Base-by-base conservation (phyloP, 2,888 invertebrate genomes). In the Oscheius myriophilus region DNA sequence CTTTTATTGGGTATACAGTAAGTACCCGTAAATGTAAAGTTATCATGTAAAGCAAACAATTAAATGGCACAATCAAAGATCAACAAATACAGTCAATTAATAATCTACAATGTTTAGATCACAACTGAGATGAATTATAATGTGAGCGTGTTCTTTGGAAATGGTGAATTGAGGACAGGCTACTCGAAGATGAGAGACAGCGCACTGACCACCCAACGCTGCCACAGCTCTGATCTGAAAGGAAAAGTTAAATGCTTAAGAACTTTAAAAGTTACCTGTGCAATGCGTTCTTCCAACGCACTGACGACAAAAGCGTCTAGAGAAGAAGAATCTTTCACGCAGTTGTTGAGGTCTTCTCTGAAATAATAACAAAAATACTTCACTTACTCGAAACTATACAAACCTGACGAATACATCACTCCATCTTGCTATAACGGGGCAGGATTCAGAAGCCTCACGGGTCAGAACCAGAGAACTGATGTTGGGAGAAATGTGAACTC, bases 71-170 rank as follows among this genome's bases (percentile, higher is more conserved):
- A 9, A 9, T 33, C 33, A 33, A 23, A 49, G 49, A 49, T 49
- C 46, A 23, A 3, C 18, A n/a, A 23, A 18, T 18, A 18, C 18
- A 25, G 25, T 14, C 1, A 12, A 52, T 41, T 63, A 63, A 42
- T 33, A 53, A 14, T 63, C 63, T 21, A 55, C 39, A 12, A 23
- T 21, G 45, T 65, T 54, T 46, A 76, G 65, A 69, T 76, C 73
- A 42, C 72, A 69, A 18, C 69, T 68, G 39, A 76, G 63, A 23
- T 72, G 61, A 7, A 76, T 41, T n/a, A 76, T 74, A 14, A 76
- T 72, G 59, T 76, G 76, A 46, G 76, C 76, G 54, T 76, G 76
- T 59, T 76, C 76, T 66, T 74, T 73, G 1, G 73, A 73, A 14
- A 76, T 73, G 57, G 72, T 76, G 45, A 76, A 76, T 41, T 76